These are phyloP conservation scores for Muschampia plurimacula DNA, from an alignment of 2,888 invertebrate genomes.

Conservation along the genomic window DNA sequence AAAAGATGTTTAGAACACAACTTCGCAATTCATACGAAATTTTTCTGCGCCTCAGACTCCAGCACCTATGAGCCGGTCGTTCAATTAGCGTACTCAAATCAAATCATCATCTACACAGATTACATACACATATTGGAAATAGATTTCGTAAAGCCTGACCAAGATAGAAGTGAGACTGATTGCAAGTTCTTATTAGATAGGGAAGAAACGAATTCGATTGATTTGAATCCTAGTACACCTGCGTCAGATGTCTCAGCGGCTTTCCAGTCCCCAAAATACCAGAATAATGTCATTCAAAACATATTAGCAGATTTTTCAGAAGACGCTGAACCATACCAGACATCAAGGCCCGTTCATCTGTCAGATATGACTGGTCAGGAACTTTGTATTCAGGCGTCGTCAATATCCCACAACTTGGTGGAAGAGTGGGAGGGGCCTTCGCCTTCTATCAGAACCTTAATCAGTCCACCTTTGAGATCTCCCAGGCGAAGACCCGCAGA, in stretches of 20 bases:
- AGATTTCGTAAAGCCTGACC: conserved; percentile 80
- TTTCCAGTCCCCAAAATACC: conserved; percentile 81
- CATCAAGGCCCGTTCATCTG: conserved; percentile 74
- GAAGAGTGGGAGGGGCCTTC: conserved; percentile 83
- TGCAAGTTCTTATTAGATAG: conserved; percentile 68
- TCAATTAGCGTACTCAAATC: conserved; percentile 89
- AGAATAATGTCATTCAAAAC: conserved; percentile 85
- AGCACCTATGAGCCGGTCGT: conserved; percentile 90
- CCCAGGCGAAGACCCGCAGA: conserved; percentile 79
- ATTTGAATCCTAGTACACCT: conserved; percentile 70
- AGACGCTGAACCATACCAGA: conserved; percentile 82
- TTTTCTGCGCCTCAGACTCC: conserved; percentile 94
- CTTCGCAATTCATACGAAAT: conserved; percentile 96
- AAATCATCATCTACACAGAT: conserved; percentile 94
- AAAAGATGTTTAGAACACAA: conserved; percentile 94
- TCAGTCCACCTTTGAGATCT: conserved; percentile 78
- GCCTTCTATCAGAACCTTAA: conserved; percentile 77
- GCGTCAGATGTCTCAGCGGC: conserved; percentile 73
- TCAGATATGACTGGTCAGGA: conserved; percentile 81
- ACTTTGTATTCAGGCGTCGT: conserved; percentile 76
- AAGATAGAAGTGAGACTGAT: conserved; percentile 62
- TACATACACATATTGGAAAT: conserved; percentile 92
- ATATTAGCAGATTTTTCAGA: conserved; percentile 88
- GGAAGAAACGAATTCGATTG: conserved; percentile 67
- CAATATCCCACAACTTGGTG: conserved; percentile 77